Evolutionary conservation across 2,888 invertebrate genomes (phyloP).

Genomic region (Brenthis ino): DNA sequence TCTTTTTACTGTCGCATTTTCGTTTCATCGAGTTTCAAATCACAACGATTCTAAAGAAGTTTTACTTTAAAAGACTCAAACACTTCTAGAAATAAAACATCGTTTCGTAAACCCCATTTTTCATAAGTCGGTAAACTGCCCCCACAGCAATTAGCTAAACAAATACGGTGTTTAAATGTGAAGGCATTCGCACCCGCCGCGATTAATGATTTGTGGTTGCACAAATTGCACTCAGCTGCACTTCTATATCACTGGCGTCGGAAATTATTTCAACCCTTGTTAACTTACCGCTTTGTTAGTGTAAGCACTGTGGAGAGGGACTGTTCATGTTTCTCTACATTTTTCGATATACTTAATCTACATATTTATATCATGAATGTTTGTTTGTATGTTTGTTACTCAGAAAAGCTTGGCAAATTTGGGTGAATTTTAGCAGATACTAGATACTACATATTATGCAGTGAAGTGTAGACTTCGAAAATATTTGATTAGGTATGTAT

Average conservation of each 20-base stretch:
- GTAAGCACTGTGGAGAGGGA: not conserved
- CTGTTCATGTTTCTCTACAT: not conserved
- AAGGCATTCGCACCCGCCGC: constrained; percentile 35
- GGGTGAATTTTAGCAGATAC: too few species aligned
- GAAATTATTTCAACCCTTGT: constrained; percentile 23
- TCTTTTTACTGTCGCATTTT: too few species aligned
- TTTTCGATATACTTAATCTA: not conserved
- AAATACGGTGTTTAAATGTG: constrained; percentile 32
- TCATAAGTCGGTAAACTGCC: constrained; percentile 14
- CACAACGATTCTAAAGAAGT: too few species aligned
- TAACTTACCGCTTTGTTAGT: constrained; percentile 23
- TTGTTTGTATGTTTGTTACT: too few species aligned
- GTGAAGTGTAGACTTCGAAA: too few species aligned
- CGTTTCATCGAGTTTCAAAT: too few species aligned
- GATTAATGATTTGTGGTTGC: constrained; percentile 37
- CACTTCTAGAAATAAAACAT: too few species aligned
- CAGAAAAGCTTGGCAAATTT: too few species aligned
- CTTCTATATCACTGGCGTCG: constrained; percentile 30
- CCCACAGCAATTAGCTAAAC: constrained; percentile 28
- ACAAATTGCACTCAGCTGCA: constrained; percentile 32
- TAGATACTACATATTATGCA: too few species aligned
- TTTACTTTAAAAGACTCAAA: too few species aligned
- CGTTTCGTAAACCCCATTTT: constrained; percentile 1
- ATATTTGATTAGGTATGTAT: too few species aligned
- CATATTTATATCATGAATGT: constrained; percentile 1